Percentiles rank a stretch among this genome's conserved stretches.
Evolutionary conservation across 2,113 vertebrate genomes (phyloP).

Genomic region (Protobothrops mucrosquamatus): DNA sequence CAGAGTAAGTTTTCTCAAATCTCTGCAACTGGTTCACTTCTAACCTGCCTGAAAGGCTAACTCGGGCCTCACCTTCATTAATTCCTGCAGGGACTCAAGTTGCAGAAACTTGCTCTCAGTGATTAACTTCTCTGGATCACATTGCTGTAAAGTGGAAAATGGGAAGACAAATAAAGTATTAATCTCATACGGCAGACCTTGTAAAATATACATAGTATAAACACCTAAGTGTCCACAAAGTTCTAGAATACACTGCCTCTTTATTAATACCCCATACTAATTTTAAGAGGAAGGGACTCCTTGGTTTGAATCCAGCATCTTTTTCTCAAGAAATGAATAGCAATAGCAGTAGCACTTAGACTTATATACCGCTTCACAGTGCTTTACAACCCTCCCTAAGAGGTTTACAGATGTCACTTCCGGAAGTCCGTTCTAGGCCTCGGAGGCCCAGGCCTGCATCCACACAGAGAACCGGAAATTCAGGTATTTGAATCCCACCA

Average conservation of each 20-base stretch:
- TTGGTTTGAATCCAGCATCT: background rate
- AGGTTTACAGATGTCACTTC: too few species aligned
- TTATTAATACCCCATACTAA: background rate
- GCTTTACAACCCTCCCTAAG: too few species aligned
- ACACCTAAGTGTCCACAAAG: background rate
- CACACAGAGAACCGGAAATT: too few species aligned
- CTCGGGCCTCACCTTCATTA: conserved; percentile 88
- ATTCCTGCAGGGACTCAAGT: conserved; percentile 93
- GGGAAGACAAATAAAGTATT: background rate
- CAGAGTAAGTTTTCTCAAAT: background rate
- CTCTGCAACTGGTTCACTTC: background rate
- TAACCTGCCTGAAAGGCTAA: background rate
- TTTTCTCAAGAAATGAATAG: background rate
- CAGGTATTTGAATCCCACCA: too few species aligned
- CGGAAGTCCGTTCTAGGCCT: too few species aligned
- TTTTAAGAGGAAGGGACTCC: background rate
- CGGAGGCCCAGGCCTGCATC: too few species aligned
- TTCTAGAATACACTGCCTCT: background rate
- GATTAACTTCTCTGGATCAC: conserved; percentile 96
- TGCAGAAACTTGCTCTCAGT: conserved; percentile 98
- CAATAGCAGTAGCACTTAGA: too few species aligned
- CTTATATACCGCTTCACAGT: too few species aligned
- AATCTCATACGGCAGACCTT: background rate
- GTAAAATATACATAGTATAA: background rate
- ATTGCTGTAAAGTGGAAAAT: conserved; percentile 76